These are phyloP conservation scores for Mantis religiosa DNA, from an alignment of 2,888 invertebrate genomes.

Conservation along the genomic window DNA sequence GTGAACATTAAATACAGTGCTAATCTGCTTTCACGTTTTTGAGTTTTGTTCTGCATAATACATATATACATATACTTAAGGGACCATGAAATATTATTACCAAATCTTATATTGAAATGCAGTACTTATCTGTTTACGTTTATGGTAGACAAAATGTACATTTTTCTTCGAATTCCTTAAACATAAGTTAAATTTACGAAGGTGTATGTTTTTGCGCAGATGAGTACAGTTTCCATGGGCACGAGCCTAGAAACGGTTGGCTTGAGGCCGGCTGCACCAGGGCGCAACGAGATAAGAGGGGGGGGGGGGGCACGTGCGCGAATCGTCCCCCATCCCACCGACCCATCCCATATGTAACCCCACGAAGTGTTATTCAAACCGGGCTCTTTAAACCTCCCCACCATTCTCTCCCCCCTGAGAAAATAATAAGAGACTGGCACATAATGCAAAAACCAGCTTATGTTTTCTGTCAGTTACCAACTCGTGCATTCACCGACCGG, in stretches of 20 bases:
- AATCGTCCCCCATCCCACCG: not conserved
- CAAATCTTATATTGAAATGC: too few species aligned
- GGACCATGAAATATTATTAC: too few species aligned
- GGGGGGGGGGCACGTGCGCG: not conserved
- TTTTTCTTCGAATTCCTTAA: too few species aligned
- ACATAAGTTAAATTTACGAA: not conserved
- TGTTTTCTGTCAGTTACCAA: not conserved
- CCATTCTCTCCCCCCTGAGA: not conserved
- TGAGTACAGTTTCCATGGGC: not conserved
- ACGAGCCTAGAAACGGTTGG: constrained; percentile 12
- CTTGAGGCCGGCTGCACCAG: not conserved
- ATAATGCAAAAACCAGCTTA: not conserved
- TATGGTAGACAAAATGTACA: too few species aligned
- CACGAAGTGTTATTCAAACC: not conserved
- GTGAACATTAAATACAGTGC: too few species aligned
- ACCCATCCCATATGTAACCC: not conserved
- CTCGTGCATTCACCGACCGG: not conserved
- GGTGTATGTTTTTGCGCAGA: not conserved
- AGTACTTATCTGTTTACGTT: too few species aligned
- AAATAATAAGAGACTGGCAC: not conserved
- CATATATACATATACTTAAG: too few species aligned
- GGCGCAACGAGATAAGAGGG: not conserved
- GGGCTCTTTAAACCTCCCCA: not conserved
- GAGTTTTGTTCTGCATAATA: too few species aligned
- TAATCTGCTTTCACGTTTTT: too few species aligned